Base-by-base conservation (phyloP, 2,888 invertebrate genomes). In the Venusia cambrica region DNA sequence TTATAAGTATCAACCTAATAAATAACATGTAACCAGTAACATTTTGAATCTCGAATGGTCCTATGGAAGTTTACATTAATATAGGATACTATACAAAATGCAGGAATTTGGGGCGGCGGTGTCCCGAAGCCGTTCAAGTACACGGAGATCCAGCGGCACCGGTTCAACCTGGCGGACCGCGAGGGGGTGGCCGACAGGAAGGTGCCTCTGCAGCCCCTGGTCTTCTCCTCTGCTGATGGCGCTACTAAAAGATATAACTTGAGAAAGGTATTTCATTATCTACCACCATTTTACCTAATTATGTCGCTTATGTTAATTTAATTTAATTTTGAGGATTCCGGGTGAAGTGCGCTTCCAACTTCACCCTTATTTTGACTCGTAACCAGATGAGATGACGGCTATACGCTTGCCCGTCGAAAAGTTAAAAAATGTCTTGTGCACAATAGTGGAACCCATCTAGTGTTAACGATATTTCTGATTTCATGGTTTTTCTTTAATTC, bases 61-160 rank as follows among this genome's bases (percentile, higher is more conserved):
- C n/a, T n/a, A n/a, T n/a, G n/a, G n/a, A n/a, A 47, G 49, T 4
- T 11, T 9, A 3, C n/a, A 22, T 3, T 1, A 10, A 10, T 2
- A 20, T 7, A 20, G 4, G 5, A 1, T 8, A 4, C 13, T 27
- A 7, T 19, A 4, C n/a, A n/a, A 26, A 13, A 46, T 45, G 0
- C 40, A 88, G 88, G 88, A 0, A 96, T 97, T 35, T 98, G 98
- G 97, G 98, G 98, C 1, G 96, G 97, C 0, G 98, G 98, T 0
- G 91, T 89, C 13, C 94, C 97, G 0, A 99, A 99, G 59, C 98
- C 98, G 0, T 98, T 97, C 62, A 97, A 97, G 62, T 99, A 96
- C 63, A 98, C 98, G 0, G 98, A 98, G 79, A 96, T 98, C 45
- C 99, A 99, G 69, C 89, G 97, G 13, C 97, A 98, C 72, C 90